Base-by-base conservation (phyloP, 1,140 invertebrate genomes). In the Leucophenga varia region DNA sequence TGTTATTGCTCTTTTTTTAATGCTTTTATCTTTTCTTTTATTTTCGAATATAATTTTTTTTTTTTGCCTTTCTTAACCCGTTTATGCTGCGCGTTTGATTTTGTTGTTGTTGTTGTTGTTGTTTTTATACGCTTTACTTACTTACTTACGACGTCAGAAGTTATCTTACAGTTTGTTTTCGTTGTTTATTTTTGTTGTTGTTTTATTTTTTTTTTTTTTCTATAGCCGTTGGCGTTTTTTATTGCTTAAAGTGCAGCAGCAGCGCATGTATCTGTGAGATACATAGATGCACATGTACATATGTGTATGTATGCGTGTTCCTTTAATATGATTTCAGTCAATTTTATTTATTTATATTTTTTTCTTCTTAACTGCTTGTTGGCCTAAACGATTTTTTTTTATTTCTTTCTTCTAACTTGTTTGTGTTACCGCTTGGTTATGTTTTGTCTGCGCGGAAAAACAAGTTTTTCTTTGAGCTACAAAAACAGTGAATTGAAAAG, bases 401-500 rank as follows among this genome's bases (percentile, higher is more conserved):
- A 64, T 67, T 67, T n/a, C n/a, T n/a, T n/a, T n/a, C n/a, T 61
- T 50, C 47, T 44, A 25, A 65, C n/a, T n/a, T n/a, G n/a, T n/a
- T n/a, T n/a, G n/a, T n/a, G n/a, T n/a, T n/a, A n/a, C n/a, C n/a
- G n/a, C n/a, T n/a, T n/a, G n/a, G n/a, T n/a, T n/a, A n/a, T n/a
- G n/a, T n/a, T n/a, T n/a, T n/a, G n/a, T n/a, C n/a, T n/a, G 61
- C 59, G 64, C 59, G 64, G 52, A n/a, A 67, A 67, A 67, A 67
- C 63, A 57, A 68, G 64, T 67, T 67, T 64, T 52, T 42, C 28
- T 31, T 44, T 52, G 52, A 55, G 13, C 52, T n/a, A n/a, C n/a
- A 51, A 50, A 32, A 57, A 50, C 44, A 38, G n/a, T n/a, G n/a
- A n/a, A n/a, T n/a, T n/a, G n/a, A n/a, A n/a, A n/a, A n/a, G n/a